Base-by-base conservation (phyloP, 2,113 vertebrate genomes). In the Eclectus roratus region DNA sequence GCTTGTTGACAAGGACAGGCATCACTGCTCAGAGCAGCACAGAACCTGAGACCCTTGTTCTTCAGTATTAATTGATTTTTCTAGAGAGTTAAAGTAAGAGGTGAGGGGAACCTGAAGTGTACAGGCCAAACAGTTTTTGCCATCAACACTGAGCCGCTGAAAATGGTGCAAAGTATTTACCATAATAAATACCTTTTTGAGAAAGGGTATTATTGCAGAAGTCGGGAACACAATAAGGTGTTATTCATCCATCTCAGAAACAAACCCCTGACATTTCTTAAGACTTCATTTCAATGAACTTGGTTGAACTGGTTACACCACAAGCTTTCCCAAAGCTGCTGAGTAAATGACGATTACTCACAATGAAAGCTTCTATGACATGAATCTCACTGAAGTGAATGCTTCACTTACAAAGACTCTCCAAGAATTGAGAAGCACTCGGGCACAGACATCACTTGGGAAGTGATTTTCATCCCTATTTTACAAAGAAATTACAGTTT, bases 361-460 rank as follows among this genome's bases (percentile, higher is more conserved):
- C 74, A 86, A 72, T 79, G 91, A 87, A 91, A 94, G 84, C 90
- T 86, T 43, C 88, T 81, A 13, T 93, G 86, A 89, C 18, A 68
- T 17, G 60, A 77, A 73, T 87, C 58, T 94, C 49, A 24, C 63
- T 41, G 28, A 89, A 89, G 84, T 2, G 5, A 93, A 64, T 12
- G 3, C 15, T 88, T 78, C 33, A 29, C 24, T 68, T 37, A 35
- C 0, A 1, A 56, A 81, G 41, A 41, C 65, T 89, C 25, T 91
- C 83, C 56, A 96, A 93, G 91, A 80, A 94, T 58, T 39, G 55
- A 20, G 64, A 86, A 74, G 85, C 39, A 88, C 77, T 84, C 16
- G 0, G 41, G 94, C 53, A 56, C 31, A 76, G 25, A n/a, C 19
- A 29, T 70, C 46, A 68, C 18, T 41, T 68, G 27, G 44, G n/a